Base-by-base conservation (phyloP, 1,140 invertebrate genomes). In the Diorhabda sublineata region DNA sequence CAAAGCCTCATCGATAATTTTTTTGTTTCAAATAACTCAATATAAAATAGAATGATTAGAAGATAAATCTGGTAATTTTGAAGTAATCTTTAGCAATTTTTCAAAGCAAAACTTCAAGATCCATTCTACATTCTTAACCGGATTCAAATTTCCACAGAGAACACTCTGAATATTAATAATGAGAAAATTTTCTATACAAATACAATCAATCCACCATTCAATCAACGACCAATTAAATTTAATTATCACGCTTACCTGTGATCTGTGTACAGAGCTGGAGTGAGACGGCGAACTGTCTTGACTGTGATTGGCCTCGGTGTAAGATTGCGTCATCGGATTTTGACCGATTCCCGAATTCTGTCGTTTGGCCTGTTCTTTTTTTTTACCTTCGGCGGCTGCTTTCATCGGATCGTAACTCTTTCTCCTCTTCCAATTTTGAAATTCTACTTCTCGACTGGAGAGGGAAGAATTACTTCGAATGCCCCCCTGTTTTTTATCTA, bases 331-430 rank as follows among this genome's bases (percentile, higher is more conserved):
- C 75, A 79, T 78, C 4, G 66, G 52, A 56, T 73, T 73, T 58
- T 71, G 58, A 41, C 65, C 58, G 4, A 43, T 71, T 3, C 44
- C 67, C 11, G 68, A 69, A 42, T 67, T 76, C 56, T 75, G 69
- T 68, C 72, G 74, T 58, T 74, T 77, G 52, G 77, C 76, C 69
- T 80, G 64, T 85, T 87, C 70, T 75, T 88, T 89, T 56, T 85
- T 85, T 72, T 88, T 90, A 43, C 89, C 92, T 76, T 92, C 90
- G 5, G 92, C 92, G 3, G 93, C 93, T 8, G 91, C 90, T 76
- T 93, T 94, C 85, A 95, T 88, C 3, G 94, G 94, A 83, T 96
- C 93, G 81, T 96, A 97, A 74, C 90, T 94, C 76, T 95, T 95
- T 68, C 94, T 84, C 68, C 94, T 84, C 78, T 95, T 94, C 94